Percentiles rank a stretch among this genome's conserved stretches.
These are phyloP conservation scores for Phorcus lineatus DNA, from an alignment of 2,888 invertebrate genomes.

Conservation along the genomic window DNA sequence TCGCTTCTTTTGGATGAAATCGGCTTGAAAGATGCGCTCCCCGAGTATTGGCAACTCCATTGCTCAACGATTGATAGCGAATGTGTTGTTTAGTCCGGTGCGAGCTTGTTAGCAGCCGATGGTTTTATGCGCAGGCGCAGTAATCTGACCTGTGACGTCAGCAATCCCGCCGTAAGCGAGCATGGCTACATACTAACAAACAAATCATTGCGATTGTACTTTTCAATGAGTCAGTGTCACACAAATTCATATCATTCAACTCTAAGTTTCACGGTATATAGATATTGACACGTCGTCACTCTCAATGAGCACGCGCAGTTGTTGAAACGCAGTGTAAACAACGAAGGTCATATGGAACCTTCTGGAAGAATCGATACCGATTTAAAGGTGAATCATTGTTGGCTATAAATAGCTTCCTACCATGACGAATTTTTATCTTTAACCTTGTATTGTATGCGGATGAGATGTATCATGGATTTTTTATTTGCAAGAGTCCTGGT, in stretches of 20 bases:
- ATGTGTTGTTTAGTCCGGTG: background rate
- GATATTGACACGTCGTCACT: too few species aligned
- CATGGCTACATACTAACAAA: background rate
- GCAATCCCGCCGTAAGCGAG: background rate
- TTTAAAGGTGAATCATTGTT: too few species aligned
- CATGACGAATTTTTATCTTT: too few species aligned
- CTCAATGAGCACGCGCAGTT: too few species aligned
- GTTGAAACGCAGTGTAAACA: too few species aligned
- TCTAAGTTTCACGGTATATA: too few species aligned
- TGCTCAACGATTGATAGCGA: slow-evolving; percentile 22
- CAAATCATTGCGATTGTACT: background rate
- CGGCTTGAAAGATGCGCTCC: slow-evolving; percentile 91
- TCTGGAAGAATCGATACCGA: too few species aligned
- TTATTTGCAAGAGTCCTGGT: too few species aligned
- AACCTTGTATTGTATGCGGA: too few species aligned
- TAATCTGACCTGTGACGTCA: slow-evolving; percentile 20
- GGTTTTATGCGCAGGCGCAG: slow-evolving; percentile 6
- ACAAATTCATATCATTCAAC: background rate
- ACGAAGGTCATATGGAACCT: too few species aligned
- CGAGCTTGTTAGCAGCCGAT: slow-evolving; percentile 24
- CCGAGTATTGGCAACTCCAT: slow-evolving; percentile 76
- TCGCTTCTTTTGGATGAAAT: slow-evolving; percentile 95
- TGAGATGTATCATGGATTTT: too few species aligned
- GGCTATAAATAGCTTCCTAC: too few species aligned
- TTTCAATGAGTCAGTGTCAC: slow-evolving; percentile 21